Conservation (phyloP, 2,888 invertebrate species). For the Neoitamus cyanurus region DNA sequence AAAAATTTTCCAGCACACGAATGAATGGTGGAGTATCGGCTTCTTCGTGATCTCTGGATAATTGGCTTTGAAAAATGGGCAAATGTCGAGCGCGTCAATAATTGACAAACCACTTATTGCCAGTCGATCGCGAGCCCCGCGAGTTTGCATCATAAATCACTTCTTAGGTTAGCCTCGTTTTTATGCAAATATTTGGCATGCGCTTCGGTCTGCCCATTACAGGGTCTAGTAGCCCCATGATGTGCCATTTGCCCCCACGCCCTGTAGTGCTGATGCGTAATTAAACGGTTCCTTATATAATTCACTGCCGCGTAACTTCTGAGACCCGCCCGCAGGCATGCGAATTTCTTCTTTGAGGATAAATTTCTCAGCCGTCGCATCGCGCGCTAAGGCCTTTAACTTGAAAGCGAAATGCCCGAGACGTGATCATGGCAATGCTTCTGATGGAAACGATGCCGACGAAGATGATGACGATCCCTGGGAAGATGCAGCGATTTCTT, state of each 20-base stretch:
- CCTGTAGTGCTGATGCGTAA: not conserved
- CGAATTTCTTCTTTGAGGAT: slow-evolving; percentile 4
- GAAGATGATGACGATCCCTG: not conserved
- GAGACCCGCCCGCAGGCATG: not conserved
- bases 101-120: not conserved
- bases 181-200: slow-evolving; percentile 13
- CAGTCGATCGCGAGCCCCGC: not conserved
- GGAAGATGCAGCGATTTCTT: not conserved
- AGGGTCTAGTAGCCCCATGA: not conserved
- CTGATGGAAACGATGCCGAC: not conserved
- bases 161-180: not conserved
- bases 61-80: not conserved
- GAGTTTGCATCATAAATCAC: not conserved
- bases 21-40: not conserved
- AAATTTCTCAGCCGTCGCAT: not conserved
- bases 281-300: not conserved
- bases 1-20: not conserved
- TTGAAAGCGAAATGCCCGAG: not conserved
- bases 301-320: not conserved
- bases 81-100: not conserved
- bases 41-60: not conserved
- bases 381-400: not conserved
- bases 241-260: not conserved
- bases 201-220: not conserved
- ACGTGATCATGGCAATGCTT: not conserved